A percentile compares a stretch with the other conserved stretches of the same genome.
phyloP scores from a whole-genome alignment of 2,797 vertebrate species.

The Manis crassicaudata region DNA sequence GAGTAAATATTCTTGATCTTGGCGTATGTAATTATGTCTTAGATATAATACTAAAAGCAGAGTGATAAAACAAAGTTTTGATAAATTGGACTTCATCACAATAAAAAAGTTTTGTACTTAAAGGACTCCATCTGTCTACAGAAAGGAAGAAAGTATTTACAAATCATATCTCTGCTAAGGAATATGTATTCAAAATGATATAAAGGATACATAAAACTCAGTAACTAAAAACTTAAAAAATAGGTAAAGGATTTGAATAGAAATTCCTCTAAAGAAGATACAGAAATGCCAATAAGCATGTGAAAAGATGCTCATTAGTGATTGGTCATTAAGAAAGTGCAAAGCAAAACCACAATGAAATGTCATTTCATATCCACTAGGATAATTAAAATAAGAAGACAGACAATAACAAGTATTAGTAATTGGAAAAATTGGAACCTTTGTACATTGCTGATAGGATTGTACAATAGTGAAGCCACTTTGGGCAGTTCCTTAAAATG shows the following conservation, averaged over 20 bases:
- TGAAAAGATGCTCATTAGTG: slow-evolving; percentile 16
- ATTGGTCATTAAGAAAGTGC: slow-evolving; percentile 1
- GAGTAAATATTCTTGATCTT: not conserved
- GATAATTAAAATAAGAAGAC: not conserved
- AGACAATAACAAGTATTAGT: not conserved
- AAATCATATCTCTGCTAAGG: not conserved
- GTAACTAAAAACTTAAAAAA: slow-evolving; percentile 45
- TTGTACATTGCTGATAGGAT: not conserved
- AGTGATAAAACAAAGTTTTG: not conserved
- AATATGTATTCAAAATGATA: slow-evolving; percentile 24
- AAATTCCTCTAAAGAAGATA: slow-evolving; percentile 6
- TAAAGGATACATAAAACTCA: not conserved
- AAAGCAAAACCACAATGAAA: not conserved
- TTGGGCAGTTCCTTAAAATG: not conserved
- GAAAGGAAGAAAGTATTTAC: not conserved
- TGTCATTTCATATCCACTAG: not conserved
- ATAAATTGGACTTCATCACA: not conserved
- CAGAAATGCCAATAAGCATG: not conserved
- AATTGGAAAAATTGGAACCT: not conserved
- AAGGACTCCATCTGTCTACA: not conserved
- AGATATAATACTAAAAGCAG: not conserved
- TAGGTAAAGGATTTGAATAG: not conserved
- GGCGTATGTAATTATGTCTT: not conserved
- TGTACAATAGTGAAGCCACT: not conserved
- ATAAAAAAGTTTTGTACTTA: slow-evolving; percentile 10